Percentiles rank a stretch among this genome's conserved stretches.
These are phyloP conservation scores for Ophraella communa DNA, from an alignment of 2,888 invertebrate genomes.

Conservation along the genomic window DNA sequence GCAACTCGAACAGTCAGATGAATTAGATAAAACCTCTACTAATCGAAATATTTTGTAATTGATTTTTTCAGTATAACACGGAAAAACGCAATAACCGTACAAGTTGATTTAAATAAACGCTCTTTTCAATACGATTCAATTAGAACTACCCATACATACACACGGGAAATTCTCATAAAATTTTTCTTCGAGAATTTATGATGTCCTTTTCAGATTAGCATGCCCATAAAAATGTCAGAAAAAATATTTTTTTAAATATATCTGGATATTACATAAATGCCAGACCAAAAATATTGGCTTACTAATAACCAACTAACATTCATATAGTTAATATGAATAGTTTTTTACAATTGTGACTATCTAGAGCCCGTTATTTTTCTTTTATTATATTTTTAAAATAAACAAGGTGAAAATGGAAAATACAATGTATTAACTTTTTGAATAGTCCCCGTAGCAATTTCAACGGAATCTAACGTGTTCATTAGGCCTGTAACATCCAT, in stretches of 20 bases:
- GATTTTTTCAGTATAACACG: constrained; percentile 30
- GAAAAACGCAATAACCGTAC: constrained; percentile 22
- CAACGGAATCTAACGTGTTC: neutral
- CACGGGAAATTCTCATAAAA: neutral
- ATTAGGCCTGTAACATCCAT: neutral
- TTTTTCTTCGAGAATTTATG: too few relatives aligned
- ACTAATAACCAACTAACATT: too few relatives aligned
- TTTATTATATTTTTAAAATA: too few relatives aligned
- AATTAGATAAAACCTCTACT: constrained; percentile 30
- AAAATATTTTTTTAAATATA: too few relatives aligned
- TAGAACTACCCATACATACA: neutral
- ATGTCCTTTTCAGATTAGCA: too few relatives aligned
- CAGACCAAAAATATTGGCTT: too few relatives aligned
- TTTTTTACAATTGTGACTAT: too few relatives aligned
- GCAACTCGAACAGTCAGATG: constrained; percentile 28
- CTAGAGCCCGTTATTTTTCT: too few relatives aligned
- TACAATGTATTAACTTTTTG: neutral
- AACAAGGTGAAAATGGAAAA: too few relatives aligned
- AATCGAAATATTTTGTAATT: constrained; percentile 34
- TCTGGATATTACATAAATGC: too few relatives aligned
- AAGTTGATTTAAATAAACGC: constrained; percentile 26
- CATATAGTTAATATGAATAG: too few relatives aligned
- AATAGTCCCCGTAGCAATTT: neutral
- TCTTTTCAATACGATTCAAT: constrained; percentile 25
- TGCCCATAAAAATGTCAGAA: too few relatives aligned